A percentile compares a stretch with the other conserved stretches of the same genome.
Conservation (phyloP, 2,113 vertebrate species). For the Bothrops jararaca region DNA sequence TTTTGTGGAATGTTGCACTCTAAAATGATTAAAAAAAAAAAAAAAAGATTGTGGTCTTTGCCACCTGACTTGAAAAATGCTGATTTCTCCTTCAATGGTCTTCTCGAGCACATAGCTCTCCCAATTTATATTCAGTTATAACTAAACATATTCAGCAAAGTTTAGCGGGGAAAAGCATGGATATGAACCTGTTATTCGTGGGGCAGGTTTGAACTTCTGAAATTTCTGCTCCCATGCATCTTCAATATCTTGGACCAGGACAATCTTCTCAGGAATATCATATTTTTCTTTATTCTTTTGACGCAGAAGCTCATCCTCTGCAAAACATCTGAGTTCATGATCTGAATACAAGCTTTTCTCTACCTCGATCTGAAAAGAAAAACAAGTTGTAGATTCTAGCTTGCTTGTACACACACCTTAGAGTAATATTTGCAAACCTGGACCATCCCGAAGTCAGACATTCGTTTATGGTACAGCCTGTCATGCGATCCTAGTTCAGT, state of each 20-base stretch:
- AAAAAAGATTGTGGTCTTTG: background rate
- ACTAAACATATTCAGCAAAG: background rate
- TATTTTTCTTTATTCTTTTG: slow-evolving; percentile 68
- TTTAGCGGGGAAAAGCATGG: background rate
- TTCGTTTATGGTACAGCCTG: background rate
- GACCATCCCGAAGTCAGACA: background rate
- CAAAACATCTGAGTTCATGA: slow-evolving; percentile 83
- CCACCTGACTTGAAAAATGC: background rate
- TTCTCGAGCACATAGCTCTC: background rate
- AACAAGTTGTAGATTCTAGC: fast-evolving
- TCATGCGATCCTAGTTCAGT: background rate
- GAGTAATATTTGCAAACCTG: background rate
- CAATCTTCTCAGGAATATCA: slow-evolving; percentile 73
- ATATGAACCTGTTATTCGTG: slow-evolving; percentile 74
- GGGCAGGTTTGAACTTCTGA: slow-evolving; percentile 69
- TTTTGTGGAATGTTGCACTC: background rate
- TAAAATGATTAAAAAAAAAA: background rate
- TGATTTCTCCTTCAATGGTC: background rate
- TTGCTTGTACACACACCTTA: background rate
- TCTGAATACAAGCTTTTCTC: slow-evolving; percentile 87
- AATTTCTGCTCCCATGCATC: slow-evolving; percentile 91
- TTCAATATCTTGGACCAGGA: slow-evolving; percentile 84
- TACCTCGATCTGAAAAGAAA: slow-evolving; percentile 78
- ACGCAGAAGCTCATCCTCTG: slow-evolving; percentile 75
- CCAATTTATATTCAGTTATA: background rate